Conservation (phyloP, 2,888 invertebrate species). For the Campoletis raptor region DNA sequence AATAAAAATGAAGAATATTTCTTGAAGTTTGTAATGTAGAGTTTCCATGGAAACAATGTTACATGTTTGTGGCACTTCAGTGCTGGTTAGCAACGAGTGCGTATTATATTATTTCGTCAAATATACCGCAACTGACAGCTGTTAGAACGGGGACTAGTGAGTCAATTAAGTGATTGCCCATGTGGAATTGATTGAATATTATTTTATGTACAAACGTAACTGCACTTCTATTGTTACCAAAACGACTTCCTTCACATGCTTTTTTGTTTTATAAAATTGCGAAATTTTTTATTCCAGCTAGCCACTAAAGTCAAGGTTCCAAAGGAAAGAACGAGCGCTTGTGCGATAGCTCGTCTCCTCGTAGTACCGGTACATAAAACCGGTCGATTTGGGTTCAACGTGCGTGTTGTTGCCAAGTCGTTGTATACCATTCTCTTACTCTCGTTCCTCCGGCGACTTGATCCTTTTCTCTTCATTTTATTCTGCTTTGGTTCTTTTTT, state of each 20-base stretch:
- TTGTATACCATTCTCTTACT: constrained; percentile 12
- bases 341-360: constrained; percentile 10
- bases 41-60: neutral
- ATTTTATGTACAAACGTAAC: neutral
- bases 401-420: constrained; percentile 58
- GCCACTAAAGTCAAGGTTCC: constrained; percentile 23
- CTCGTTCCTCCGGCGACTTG: neutral
- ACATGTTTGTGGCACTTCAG: neutral
- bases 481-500: constrained; percentile 33
- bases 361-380: constrained; percentile 56
- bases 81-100: neutral
- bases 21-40: neutral
- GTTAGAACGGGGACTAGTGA: neutral
- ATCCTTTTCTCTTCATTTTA: constrained; percentile 27
- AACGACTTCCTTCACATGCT: neutral
- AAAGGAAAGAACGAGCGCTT: neutral
- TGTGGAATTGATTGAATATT: neutral
- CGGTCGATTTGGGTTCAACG: constrained; percentile 68
- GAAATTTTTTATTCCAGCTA: constrained; percentile 19
- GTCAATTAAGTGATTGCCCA: neutral
- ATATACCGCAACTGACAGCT: neutral
- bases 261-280: neutral
- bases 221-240: neutral
- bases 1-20: too few relatives aligned
- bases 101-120: neutral